Base-by-base conservation (phyloP, 2,888 invertebrate species). In the Parthenolecanium corni region DNA sequence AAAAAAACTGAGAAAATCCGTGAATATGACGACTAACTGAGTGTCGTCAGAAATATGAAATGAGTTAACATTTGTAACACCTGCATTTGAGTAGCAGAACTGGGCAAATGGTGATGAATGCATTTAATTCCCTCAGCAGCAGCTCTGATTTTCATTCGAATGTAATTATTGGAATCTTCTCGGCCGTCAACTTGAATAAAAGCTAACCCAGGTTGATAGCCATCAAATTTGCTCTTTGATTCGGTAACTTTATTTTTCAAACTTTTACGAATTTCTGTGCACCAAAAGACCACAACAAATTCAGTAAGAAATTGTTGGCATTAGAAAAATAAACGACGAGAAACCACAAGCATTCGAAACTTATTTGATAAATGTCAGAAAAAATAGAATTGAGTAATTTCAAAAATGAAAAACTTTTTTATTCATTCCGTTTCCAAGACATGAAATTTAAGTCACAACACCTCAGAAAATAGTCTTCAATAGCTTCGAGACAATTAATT, bases 101-200 rank as follows among this genome's bases (percentile, higher is more conserved):
- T 79, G 0, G 93, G 85, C 67, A 96, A 76, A 67, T 86, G 80
- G 2, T 95, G 75, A 72, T 92, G 92, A 47, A 82, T 79, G 0
- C 89, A 89, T 21, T 77, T 73, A 57, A 96, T 90, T 64, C 97
- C 97, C 69, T 91, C 89, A 58, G 77, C 81, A 0, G 96, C 96
- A 0, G 92, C 89, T 74, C 87, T 90, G 64, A 95, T 80, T 77
- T 98, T 98, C 86, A 90, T 92, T 38, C 91, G 79, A 72, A 98
- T 97, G 76, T 98, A 98, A 4, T 97, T 94, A 77, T 96, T 96
- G 49, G 97, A 97, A 76, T 98, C 97, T 74, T 93, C 92, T 1
- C 96, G 81, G 1, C 85, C 87, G 12, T 97, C 98, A 65, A 98
- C 97, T 80, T 97, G 88, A 49, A 97, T 88, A 71, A 97, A 94